Evolutionary conservation across 1,140 invertebrate species (phyloP).

Genomic region (Spodoptera frugiperda): DNA sequence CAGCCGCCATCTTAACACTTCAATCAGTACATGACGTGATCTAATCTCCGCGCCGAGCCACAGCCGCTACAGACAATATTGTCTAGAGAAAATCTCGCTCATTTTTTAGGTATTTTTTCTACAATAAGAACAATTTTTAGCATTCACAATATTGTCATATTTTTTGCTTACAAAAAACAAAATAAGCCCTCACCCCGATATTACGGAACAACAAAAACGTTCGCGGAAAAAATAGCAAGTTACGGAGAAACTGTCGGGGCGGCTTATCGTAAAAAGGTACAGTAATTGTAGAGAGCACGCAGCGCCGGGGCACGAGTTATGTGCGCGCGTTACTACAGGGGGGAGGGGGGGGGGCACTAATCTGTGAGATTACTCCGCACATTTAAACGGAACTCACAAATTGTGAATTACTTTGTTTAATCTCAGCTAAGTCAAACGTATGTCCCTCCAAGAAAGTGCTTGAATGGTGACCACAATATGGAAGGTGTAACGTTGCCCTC

Average conservation of each 20-base stretch:
- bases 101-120: not conserved
- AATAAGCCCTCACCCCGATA: constrained; percentile 8
- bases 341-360: not conserved
- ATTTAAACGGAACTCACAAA: too few species aligned
- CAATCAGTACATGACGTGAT: too few species aligned
- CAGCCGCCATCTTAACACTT: too few species aligned
- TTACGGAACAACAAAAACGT: constrained; percentile 2
- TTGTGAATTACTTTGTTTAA: too few species aligned
- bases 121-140: not conserved
- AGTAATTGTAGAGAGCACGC: constrained; percentile 8
- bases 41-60: too few species aligned
- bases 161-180: constrained; percentile 17
- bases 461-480: too few species aligned
- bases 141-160: constrained; percentile 6
- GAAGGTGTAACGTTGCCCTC: too few species aligned
- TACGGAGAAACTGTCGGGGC: constrained; percentile 6
- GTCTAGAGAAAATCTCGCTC: too few species aligned
- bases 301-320: not conserved
- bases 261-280: constrained; percentile 23
- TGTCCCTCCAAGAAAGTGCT: too few species aligned
- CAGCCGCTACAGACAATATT: too few species aligned
- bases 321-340: not conserved
- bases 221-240: constrained; percentile 5
- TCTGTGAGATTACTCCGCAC: not conserved
- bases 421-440: too few species aligned